These are phyloP conservation scores for Blastobasis lacticolella DNA, from an alignment of 2,888 invertebrate species.

Conservation along the genomic window DNA sequence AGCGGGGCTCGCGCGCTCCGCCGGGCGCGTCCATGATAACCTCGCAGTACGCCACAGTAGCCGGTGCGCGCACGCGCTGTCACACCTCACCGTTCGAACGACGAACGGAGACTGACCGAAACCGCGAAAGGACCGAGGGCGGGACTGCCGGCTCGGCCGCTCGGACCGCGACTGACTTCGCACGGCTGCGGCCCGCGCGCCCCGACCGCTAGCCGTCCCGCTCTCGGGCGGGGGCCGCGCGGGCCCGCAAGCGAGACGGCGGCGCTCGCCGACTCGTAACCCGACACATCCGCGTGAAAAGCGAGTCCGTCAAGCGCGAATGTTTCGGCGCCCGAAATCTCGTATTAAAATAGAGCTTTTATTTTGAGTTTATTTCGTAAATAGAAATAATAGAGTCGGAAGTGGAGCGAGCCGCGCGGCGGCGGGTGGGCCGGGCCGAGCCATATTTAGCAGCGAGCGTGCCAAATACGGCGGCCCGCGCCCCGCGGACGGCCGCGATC, in stretches of 20 bases:
- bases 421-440: conserved; percentile 79
- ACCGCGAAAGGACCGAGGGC: conserved; percentile 69
- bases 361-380: conserved; percentile 73
- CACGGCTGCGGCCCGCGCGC: conserved; percentile 55
- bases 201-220: conserved; percentile 61
- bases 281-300: conserved; percentile 71
- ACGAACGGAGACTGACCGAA: conserved; percentile 72
- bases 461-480: conserved; percentile 87
- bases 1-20: conserved; percentile 92
- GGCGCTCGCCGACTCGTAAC: conserved; percentile 48
- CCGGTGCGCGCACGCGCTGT: conserved; percentile 69
- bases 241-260: conserved; percentile 42
- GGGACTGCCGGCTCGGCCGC: conserved; percentile 74
- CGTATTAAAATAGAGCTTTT: conserved; percentile 71
- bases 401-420: conserved; percentile 44
- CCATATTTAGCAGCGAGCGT: conserved; percentile 88
- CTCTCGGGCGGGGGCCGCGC: conserved; percentile 28
- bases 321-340: conserved; percentile 67
- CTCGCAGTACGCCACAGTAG: conserved; percentile 76
- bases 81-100: conserved; percentile 69
- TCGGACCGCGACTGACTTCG: conserved; percentile 75
- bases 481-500: conserved; percentile 87
- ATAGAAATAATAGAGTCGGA: conserved; percentile 74
- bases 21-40: conserved; percentile 90
- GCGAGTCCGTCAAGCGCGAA: conserved; percentile 60